phyloP scores from a whole-genome alignment of 2,888 invertebrate species.

The Prosopocoilus inquinatus region DNA sequence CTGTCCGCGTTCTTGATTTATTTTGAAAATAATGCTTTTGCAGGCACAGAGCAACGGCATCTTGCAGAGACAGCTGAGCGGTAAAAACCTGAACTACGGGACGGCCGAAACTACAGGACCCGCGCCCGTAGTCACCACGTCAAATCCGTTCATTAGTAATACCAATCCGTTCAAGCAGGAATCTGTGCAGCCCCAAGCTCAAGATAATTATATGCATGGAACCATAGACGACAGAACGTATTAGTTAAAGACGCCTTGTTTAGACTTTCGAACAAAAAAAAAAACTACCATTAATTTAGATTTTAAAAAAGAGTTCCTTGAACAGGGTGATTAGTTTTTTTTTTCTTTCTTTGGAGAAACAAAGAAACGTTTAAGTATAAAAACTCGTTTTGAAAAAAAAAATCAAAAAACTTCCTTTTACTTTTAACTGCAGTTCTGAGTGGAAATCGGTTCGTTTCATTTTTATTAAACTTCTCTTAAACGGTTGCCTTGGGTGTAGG shows the following conservation, averaged over 20 bases:
- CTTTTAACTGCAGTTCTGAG: too few relatives aligned
- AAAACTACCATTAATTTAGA: not conserved
- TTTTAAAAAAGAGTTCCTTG: not conserved
- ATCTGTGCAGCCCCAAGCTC: constrained; percentile 65
- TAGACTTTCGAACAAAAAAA: too few relatives aligned
- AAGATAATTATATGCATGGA: constrained; percentile 58
- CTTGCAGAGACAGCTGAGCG: constrained; percentile 42
- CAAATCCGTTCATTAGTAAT: constrained; percentile 26
- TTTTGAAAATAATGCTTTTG: not conserved
- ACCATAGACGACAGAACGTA: constrained; percentile 52
- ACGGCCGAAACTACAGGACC: constrained; percentile 54
- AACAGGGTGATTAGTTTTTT: constrained; percentile 1
- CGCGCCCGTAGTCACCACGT: constrained; percentile 23
- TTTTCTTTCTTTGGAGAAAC: not conserved
- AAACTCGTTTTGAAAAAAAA: too few relatives aligned
- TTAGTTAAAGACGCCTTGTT: constrained; percentile 31
- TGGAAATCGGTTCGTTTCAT: too few relatives aligned
- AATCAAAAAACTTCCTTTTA: not conserved
- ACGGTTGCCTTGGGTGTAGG: not conserved
- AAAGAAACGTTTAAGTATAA: not conserved
- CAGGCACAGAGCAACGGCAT: constrained; percentile 40
- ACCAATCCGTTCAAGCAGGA: constrained; percentile 49
- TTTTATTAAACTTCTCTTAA: not conserved
- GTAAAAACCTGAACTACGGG: constrained; percentile 55
- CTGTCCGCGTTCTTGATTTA: too few relatives aligned